phyloP scores from a whole-genome alignment of 2,113 vertebrate species.

The Heterotis niloticus region DNA sequence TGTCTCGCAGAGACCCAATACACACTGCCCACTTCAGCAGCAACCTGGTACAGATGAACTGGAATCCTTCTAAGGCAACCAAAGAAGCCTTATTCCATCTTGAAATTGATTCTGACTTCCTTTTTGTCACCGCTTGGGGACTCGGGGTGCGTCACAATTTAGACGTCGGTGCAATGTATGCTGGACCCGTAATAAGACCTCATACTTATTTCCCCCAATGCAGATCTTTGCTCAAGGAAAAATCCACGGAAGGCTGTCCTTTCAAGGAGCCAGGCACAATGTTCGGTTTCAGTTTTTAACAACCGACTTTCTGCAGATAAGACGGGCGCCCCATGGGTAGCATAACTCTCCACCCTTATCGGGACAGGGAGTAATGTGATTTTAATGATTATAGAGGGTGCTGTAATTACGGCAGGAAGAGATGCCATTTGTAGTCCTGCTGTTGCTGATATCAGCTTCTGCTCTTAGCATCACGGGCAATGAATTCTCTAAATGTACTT shows the following conservation, averaged over 20 bases:
- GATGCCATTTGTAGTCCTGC: slow-evolving; percentile 24
- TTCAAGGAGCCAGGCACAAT: not conserved
- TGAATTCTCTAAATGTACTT: slow-evolving; percentile 17
- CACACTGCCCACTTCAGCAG: not conserved
- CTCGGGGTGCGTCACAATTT: not conserved
- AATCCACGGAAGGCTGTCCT: not conserved
- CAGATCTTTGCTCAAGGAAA: not conserved
- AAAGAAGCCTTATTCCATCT: not conserved
- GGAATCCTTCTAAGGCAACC: not conserved
- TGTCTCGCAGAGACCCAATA: not conserved
- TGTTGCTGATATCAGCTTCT: slow-evolving; percentile 9
- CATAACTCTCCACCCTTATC: slow-evolving; percentile 23
- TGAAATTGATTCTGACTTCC: not conserved
- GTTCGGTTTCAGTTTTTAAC: slow-evolving; percentile 15
- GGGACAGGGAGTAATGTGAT: slow-evolving; percentile 28
- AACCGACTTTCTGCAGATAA: slow-evolving; percentile 17
- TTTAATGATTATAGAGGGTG: slow-evolving; percentile 31
- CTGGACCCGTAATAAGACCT: not conserved
- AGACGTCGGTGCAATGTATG: not conserved
- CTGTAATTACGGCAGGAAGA: slow-evolving; percentile 31
- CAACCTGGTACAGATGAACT: not conserved
- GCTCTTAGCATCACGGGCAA: not conserved
- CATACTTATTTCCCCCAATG: not conserved
- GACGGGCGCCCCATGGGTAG: not conserved
- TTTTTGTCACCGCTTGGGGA: too few species aligned